Conservation (phyloP, 1,140 invertebrate species). For the Leptinotarsa texana region DNA sequence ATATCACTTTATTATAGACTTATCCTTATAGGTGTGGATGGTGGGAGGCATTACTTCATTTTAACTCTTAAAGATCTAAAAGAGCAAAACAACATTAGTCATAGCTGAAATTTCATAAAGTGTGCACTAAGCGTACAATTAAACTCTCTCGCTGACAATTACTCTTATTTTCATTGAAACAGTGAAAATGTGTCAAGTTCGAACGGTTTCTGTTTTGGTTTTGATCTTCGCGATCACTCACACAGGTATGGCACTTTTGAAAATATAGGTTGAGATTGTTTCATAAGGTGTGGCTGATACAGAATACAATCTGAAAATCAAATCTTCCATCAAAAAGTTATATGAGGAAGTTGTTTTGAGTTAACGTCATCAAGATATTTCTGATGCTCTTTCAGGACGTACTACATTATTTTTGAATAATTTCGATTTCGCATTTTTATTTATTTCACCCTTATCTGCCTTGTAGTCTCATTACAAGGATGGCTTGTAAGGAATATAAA, state of each 20-base stretch:
- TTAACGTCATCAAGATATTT: no score
- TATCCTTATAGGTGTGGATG: not conserved
- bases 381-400: no score
- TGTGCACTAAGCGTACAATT: not conserved
- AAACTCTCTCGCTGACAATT: not conserved
- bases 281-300: no score
- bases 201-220: not conserved
- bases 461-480: no score
- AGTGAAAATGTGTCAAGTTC: constrained; percentile 5
- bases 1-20: not conserved
- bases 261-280: not conserved
- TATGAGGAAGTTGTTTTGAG: no score
- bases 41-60: not conserved
- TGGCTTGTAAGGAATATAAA: no score
- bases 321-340: no score
- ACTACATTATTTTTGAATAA: no score
- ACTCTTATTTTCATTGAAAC: not conserved
- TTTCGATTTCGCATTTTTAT: no score
- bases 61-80: constrained; percentile 14
- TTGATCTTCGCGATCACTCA: not conserved
- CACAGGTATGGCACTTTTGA: not conserved
- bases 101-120: not conserved
- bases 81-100: constrained; percentile 6
- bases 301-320: no score
- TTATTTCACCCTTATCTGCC: no score